These are phyloP conservation scores for Conomelus anceps DNA, from an alignment of 2,888 invertebrate genomes.

Conservation along the genomic window DNA sequence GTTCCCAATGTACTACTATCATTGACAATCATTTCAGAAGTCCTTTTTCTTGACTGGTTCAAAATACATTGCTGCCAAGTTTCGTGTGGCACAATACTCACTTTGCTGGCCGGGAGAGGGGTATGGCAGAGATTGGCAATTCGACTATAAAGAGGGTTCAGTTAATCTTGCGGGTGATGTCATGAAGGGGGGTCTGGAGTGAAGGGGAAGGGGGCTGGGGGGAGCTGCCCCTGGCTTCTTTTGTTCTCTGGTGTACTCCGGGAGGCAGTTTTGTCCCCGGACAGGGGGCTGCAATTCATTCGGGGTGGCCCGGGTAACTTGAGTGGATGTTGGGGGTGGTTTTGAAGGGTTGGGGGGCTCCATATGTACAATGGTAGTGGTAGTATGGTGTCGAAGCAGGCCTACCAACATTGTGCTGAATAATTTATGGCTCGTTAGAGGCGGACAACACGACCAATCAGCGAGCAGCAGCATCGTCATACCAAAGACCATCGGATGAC, in stretches of 20 bases:
- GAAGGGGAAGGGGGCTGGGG: not conserved
- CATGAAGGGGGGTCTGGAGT: not conserved
- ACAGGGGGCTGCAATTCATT: not conserved
- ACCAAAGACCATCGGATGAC: too few relatives aligned
- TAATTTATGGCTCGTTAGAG: slow-evolving; percentile 12
- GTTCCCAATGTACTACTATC: too few relatives aligned
- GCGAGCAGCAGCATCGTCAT: not conserved
- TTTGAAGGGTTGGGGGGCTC: not conserved
- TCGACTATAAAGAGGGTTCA: not conserved
- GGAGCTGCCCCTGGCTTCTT: not conserved
- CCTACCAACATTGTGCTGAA: slow-evolving; percentile 9
- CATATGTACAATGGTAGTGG: not conserved
- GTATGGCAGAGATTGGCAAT: not conserved
- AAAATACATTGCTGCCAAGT: not conserved
- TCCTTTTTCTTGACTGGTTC: not conserved
- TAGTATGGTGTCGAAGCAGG: not conserved
- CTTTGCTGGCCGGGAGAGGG: not conserved
- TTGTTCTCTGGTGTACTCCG: not conserved
- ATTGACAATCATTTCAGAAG: too few relatives aligned
- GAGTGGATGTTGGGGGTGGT: not conserved
- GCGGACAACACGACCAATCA: not conserved
- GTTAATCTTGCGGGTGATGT: not conserved
- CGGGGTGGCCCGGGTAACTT: not conserved
- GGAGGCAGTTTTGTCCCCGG: not conserved
- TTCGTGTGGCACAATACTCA: not conserved